Conservation (phyloP, 2,797 vertebrate species). For the Cryptoblepharus egeriae region DNA sequence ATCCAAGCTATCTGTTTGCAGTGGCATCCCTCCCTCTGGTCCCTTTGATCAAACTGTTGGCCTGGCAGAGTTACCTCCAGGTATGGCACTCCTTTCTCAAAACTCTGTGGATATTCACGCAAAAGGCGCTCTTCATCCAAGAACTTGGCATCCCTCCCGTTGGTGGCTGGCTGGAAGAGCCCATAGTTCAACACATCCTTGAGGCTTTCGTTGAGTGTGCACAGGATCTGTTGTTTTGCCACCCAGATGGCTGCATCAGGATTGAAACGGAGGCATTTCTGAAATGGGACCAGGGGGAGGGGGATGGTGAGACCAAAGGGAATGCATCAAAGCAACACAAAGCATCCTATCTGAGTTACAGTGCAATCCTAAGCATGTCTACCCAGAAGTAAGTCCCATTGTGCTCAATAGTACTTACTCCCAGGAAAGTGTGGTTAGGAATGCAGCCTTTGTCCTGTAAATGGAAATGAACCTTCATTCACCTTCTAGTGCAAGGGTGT, state of each 20-base stretch:
- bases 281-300: slow-evolving; percentile 33
- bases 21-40: neutral
- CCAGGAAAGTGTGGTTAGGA: no score
- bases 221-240: slow-evolving; percentile 95
- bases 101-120: slow-evolving; percentile 92
- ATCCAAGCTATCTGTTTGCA: neutral
- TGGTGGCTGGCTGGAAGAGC: slow-evolving; percentile 93
- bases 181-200: slow-evolving; percentile 94
- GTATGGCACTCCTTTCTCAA: slow-evolving; percentile 94
- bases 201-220: slow-evolving; percentile 91
- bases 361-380: no score
- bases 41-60: neutral
- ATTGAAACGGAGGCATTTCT: slow-evolving; percentile 96
- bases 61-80: slow-evolving; percentile 81
- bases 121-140: slow-evolving; percentile 93
- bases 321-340: slow-evolving; percentile 1
- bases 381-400: no score
- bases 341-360: neutral
- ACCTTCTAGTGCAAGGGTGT: no score
- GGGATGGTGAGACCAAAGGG: neutral
- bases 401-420: no score
- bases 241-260: slow-evolving; percentile 93
- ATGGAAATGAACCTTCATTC: no score
- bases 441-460: no score
- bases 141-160: slow-evolving; percentile 93